A percentile compares a stretch with the other conserved stretches of the same genome.
These are phyloP conservation scores for Hylaeus anthracinus DNA, from an alignment of 1,140 invertebrate species.

Conservation along the genomic window DNA sequence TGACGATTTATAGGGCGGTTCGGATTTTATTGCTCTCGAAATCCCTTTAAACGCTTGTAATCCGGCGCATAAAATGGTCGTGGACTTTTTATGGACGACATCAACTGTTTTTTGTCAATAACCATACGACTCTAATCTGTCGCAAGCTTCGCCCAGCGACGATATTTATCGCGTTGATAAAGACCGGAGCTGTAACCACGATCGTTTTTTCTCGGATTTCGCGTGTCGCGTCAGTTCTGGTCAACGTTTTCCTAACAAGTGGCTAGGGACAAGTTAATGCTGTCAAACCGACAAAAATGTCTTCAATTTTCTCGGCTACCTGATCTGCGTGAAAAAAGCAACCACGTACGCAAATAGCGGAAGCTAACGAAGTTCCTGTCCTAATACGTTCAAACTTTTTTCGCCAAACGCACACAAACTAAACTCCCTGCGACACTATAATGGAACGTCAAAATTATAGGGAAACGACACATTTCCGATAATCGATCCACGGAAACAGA, in stretches of 20 bases:
- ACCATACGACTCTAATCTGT: slow-evolving; percentile 6
- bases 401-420: no score
- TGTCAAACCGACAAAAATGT: slow-evolving; percentile 22
- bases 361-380: no score
- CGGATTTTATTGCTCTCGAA: slow-evolving; percentile 28
- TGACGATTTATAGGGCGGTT: slow-evolving; percentile 1
- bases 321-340: not conserved
- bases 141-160: not conserved
- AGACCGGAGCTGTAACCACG: not conserved
- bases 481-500: no score
- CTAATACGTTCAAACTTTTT: no score
- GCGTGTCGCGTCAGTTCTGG: slow-evolving; percentile 2
- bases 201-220: slow-evolving; percentile 26
- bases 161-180: not conserved
- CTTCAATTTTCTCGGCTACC: slow-evolving; percentile 18
- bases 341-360: no score
- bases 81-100: slow-evolving; percentile 1
- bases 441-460: no score
- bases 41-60: slow-evolving; percentile 16
- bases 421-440: no score
- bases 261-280: slow-evolving; percentile 10
- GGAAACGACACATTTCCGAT: no score
- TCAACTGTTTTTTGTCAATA: slow-evolving; percentile 22
- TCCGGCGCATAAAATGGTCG: not conserved
- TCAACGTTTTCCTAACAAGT: slow-evolving; percentile 29